These are phyloP conservation scores for Chrysomallon squamiferum DNA, from an alignment of 1,140 invertebrate genomes.

Conservation along the genomic window DNA sequence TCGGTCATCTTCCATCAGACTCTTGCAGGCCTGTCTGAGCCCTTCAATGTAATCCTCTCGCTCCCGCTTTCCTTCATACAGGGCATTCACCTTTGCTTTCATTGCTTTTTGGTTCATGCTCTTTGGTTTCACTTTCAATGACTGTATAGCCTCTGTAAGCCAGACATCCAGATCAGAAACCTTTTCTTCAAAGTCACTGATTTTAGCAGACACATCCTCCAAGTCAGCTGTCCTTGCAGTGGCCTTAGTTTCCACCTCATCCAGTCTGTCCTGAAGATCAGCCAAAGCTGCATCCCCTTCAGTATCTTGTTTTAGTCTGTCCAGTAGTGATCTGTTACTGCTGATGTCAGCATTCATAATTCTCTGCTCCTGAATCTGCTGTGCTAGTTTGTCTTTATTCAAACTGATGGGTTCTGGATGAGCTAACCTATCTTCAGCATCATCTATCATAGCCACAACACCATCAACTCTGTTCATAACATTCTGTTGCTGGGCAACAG, in stretches of 20 bases:
- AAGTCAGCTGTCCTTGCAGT: conserved; percentile 91
- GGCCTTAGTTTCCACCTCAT: conserved; percentile 85
- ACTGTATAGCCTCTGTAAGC: conserved; percentile 45
- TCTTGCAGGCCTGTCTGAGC: conserved; percentile 40
- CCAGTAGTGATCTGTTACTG: conserved; percentile 72
- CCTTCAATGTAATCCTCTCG: conserved; percentile 51
- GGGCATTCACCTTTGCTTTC: conserved; percentile 35
- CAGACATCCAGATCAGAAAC: conserved; percentile 47
- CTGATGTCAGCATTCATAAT: conserved; percentile 82
- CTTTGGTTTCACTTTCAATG: conserved; percentile 42
- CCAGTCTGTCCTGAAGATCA: conserved; percentile 88
- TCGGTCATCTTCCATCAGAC: conserved; percentile 45
- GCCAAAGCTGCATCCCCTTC: conserved; percentile 92
- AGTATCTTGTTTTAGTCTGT: conserved; percentile 35
- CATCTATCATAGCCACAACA: conserved; percentile 82
- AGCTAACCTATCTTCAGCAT: conserved; percentile 77
- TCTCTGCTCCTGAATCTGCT: conserved; percentile 85
- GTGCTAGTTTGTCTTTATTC: conserved; percentile 86
- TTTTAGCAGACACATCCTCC: conserved; percentile 83
- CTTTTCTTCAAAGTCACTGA: conserved; percentile 87
- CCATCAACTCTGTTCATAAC: conserved; percentile 89
- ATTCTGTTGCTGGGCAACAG: conserved; percentile 88
- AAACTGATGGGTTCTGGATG: conserved; percentile 82
- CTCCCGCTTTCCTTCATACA: conserved; percentile 53
- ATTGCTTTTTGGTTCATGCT: conserved; percentile 5